These are phyloP conservation scores for Lasiommata megera DNA, from an alignment of 2,888 invertebrate genomes.

Conservation along the genomic window DNA sequence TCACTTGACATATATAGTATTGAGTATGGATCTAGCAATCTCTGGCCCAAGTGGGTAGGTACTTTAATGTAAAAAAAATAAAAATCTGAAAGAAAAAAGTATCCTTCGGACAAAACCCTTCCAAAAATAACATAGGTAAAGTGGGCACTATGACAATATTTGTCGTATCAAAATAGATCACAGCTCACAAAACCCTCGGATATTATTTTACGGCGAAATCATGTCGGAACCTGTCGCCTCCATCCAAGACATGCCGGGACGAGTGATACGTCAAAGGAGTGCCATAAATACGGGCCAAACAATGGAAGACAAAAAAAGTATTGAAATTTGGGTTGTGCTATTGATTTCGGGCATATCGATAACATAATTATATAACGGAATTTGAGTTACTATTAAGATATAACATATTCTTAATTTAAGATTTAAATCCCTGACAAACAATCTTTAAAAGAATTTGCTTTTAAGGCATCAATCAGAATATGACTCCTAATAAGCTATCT, in stretches of 20 bases:
- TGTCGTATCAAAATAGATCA: slow-evolving; percentile 1
- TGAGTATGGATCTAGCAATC: too few species aligned
- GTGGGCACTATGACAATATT: slow-evolving; percentile 5
- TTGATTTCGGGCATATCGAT: slow-evolving; percentile 16
- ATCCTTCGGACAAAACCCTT: background rate
- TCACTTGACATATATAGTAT: too few species aligned
- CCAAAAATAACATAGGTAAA: background rate
- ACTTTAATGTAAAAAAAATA: background rate
- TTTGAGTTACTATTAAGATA: too few species aligned
- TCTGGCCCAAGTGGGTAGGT: too few species aligned
- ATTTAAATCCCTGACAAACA: too few species aligned
- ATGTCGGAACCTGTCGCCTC: slow-evolving; percentile 39
- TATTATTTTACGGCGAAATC: slow-evolving; percentile 35
- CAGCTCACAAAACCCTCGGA: slow-evolving; percentile 5
- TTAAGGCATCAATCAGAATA: too few species aligned
- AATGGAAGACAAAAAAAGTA: slow-evolving; percentile 35
- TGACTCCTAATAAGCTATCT: too few species aligned
- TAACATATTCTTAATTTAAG: too few species aligned
- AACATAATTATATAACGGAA: background rate
- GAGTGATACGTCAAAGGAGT: slow-evolving; percentile 39
- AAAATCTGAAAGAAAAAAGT: background rate
- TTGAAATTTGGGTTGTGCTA: slow-evolving; percentile 29
- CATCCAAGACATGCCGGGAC: slow-evolving; percentile 31
- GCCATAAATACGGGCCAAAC: slow-evolving; percentile 36
- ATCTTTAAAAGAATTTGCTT: too few species aligned